Base-by-base conservation (phyloP, 2,113 vertebrate genomes). In the Tricholaema leucomelas region DNA sequence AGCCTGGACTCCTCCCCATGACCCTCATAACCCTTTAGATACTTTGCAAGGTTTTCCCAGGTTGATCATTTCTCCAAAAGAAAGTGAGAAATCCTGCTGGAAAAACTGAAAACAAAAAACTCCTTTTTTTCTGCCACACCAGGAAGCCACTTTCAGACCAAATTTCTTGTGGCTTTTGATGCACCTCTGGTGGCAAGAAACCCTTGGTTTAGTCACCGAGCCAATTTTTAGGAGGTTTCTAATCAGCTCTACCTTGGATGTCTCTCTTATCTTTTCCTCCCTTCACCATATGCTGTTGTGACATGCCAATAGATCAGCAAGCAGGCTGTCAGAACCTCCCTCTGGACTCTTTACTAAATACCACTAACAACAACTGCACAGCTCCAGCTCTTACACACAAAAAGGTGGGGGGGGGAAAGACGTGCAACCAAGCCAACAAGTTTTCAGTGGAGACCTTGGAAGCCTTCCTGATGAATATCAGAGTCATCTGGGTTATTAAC, bases 241-340 rank as follows among this genome's bases (percentile, higher is more conserved):
- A 24, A 81, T 65, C 61, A 86, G 35, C 66, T 88, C 58, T 33
- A 15, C 44, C 52, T 79, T 89, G 81, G 28, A 71, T 84, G 73
- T 78, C 42, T 70, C 58, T 61, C 66, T 56, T 64, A 54, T 16
- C 36, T 92, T 70, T 55, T 28, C 38, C 21, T 93, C 33, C 50
- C 84, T 70, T 67, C 81, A 76, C 77, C 84, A 73, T 91, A 81
- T 94, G 88, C 70, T 94, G 38, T 42, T 84, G 66, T 94, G 86
- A 84, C 77, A 66, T 35, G 61, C 71, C 83, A 78, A 75, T 95
- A 66, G 31, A 87, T 92, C 91, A 94, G 1, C 0, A n/a, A 78
- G 31, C 15, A 59, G 35, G 63, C 8, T 87, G 86, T 81, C 92
- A 92, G 7, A 87, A 72, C 71, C 67, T 88, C 71, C 78, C 71